Base-by-base conservation (phyloP, 2,113 vertebrate genomes). In the Lophura nycthemera region DNA sequence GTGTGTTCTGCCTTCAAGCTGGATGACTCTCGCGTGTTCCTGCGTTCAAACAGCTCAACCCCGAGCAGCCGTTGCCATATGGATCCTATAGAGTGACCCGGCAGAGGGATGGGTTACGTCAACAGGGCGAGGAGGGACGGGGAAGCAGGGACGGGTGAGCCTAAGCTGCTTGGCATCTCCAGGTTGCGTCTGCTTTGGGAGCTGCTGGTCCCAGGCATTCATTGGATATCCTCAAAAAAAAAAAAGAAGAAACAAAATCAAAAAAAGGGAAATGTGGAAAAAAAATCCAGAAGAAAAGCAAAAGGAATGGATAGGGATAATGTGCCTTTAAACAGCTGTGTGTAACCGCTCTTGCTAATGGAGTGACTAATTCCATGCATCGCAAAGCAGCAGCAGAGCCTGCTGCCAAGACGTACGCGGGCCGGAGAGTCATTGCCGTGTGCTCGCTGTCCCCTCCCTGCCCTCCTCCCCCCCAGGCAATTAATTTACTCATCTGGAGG, bases 281-380 rank as follows among this genome's bases (percentile, higher is more conserved):
- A 2, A 32, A 2, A 14, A 0, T 3, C 7, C 18, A 9, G 76
- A 6, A 64, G 22, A 18, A 22, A 65, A 75, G 76, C 36, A 3
- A 22, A 54, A 19, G 79, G 76, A 34, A 82, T 57, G 79, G 92
- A 48, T 34, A 72, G 54, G 79, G 92, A 48, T 34, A 78, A 13
- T 95, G 93, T 81, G 95, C 95, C 97, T 97, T 97, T 97, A 97
- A 97, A 94, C 94, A 96, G 96, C 96, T 91, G 94, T 95, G 97
- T 91, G 95, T 94, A 89, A 93, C 59, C 65, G 78, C 15, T 67
- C 92, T 95, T 47, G 54, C 95, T 97, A 92, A 97, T 90, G 91
- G 60, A 83, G 93, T 97, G 97, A 98, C 96, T 98, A 97, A 98
- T 60, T 79, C 52, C 0, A 65, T 54, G 30, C 91, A 38, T 83